Evolutionary conservation across 2,888 invertebrate species (phyloP).

Genomic region (Thymelicus acteon): DNA sequence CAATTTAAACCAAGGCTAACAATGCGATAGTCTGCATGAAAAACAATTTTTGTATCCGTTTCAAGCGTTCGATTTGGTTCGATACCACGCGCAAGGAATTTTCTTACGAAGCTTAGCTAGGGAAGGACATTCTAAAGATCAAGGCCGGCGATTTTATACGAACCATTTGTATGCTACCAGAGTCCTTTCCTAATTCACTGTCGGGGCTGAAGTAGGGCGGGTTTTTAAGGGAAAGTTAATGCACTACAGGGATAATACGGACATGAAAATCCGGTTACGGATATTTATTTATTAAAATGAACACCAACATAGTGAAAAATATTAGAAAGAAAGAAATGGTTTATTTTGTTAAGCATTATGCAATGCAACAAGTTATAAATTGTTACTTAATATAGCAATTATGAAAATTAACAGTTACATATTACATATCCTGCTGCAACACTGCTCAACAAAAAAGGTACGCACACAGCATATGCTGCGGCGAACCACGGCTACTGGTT

Average conservation of each 20-base stretch:
- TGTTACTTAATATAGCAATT: too few species aligned
- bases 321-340: too few species aligned
- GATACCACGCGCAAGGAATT: not conserved
- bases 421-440: too few species aligned
- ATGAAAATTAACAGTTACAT: too few species aligned
- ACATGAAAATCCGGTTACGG: too few species aligned
- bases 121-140: slow-evolving; percentile 2
- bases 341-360: too few species aligned
- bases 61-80: not conserved
- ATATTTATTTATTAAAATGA: too few species aligned
- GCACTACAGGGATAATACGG: not conserved
- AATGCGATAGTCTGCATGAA: not conserved
- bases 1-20: not conserved
- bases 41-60: not conserved
- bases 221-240: not conserved
- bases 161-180: slow-evolving; percentile 14
- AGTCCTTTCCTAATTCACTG: not conserved
- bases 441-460: too few species aligned
- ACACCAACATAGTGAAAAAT: too few species aligned
- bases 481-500: too few species aligned
- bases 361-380: too few species aligned
- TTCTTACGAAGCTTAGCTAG: not conserved
- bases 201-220: not conserved
- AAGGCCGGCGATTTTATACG: slow-evolving; percentile 7
- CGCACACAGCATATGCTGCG: too few species aligned